Conservation (phyloP, 2,888 invertebrate genomes). For the Apeira syringaria region DNA sequence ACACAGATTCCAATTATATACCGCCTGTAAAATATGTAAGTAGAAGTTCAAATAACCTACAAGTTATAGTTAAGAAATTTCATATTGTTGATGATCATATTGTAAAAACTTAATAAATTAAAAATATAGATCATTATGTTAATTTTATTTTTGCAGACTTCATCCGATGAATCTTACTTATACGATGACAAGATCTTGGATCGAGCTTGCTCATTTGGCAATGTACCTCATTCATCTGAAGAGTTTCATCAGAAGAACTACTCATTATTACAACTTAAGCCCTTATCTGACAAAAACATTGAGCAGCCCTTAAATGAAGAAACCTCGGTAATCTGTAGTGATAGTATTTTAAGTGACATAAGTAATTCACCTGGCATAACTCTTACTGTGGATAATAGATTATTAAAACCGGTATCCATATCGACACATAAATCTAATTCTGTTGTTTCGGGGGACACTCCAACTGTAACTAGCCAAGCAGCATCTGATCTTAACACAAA, state of each 20-base stretch:
- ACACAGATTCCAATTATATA: too few relatives aligned
- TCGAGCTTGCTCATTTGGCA: neutral
- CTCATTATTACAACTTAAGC: neutral
- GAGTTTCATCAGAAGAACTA: neutral
- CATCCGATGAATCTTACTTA: neutral
- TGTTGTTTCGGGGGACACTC: neutral
- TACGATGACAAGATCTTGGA: neutral
- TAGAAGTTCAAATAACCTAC: too few relatives aligned
- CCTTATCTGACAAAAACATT: neutral
- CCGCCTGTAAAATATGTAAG: too few relatives aligned
- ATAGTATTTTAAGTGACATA: neutral
- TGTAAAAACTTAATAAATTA: too few relatives aligned
- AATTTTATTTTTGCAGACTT: constrained; percentile 4
- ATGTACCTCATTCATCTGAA: neutral
- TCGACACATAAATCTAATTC: neutral
- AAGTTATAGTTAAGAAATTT: too few relatives aligned
- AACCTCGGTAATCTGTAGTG: neutral
- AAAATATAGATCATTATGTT: too few relatives aligned
- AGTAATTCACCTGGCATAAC: neutral
- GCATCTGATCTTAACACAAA: constrained; percentile 33
- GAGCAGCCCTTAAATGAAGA: neutral
- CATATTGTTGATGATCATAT: too few relatives aligned
- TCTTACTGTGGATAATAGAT: neutral
- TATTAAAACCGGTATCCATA: neutral
- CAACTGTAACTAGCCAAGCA: constrained; percentile 27